Base-by-base conservation (phyloP, 2,797 vertebrate species). In the Emydoidea blandingii region DNA sequence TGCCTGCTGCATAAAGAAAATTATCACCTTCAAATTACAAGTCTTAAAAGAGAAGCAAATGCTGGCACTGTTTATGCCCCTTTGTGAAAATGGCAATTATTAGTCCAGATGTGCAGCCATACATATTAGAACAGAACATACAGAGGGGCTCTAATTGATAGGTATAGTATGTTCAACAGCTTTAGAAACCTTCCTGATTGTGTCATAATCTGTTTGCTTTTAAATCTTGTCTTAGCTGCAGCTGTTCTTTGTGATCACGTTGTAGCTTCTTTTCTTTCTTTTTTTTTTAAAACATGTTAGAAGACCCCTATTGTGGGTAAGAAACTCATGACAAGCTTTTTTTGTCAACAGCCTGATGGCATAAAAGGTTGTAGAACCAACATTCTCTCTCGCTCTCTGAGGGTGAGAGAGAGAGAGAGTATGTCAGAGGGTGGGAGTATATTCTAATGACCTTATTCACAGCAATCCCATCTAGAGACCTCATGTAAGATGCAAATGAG, bases 1-100 rank as follows among this genome's bases (percentile, higher is more conserved):
- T 87, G n/a, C 41, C 89, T 87, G 49, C n/a, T 62, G 8, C n/a
- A 21, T 76, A 53, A 87, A 85, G 68, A 91, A 85, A 93, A 92
- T 91, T 44, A 62, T 80, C 15, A 86, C 16, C 29, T 95, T 94
- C 83, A 34, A 76, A 94, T 41, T 6, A 47, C 15, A 25, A 50
- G 49, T 57, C 52, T 89, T 59, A 50, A 83, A 92, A 89, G 87
- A 14, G 5, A 93, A 12, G 19, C 15, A 85, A 89, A 91, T 83
- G 6, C 21, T 44, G 91, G 76, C 6, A 5, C 6, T 54, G 3
- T 37, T 54, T 80, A 4, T 1, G 50, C 21, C 5, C n/a, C 41
- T 72, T 79, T 85, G 23, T 68, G n/a, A 84, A 96, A 72, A 16
- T 89, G 53, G 37, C 6, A 86, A 44, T 4, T 15, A 85, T 79